These are phyloP conservation scores for Pomacea maculata DNA, from an alignment of 1,140 invertebrate genomes.

Conservation along the genomic window DNA sequence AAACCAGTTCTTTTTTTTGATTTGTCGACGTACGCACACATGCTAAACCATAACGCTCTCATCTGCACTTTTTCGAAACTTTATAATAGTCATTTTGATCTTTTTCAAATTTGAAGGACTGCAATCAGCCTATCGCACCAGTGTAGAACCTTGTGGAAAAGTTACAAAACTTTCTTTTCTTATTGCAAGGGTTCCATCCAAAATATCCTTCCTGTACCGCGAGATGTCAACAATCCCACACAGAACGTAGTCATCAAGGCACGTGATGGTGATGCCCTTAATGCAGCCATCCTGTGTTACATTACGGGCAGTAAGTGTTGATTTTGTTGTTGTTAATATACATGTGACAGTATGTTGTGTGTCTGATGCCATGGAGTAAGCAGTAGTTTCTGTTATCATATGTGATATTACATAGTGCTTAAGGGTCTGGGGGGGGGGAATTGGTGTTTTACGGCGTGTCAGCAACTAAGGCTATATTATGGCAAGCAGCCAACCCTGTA, in stretches of 20 bases:
- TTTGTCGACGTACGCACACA: background rate
- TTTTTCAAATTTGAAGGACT: background rate
- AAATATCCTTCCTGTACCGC: conserved; percentile 8
- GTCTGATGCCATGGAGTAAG: too few species aligned
- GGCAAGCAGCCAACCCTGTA: too few species aligned
- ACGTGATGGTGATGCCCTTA: conserved; percentile 34
- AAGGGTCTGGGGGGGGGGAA: too few species aligned
- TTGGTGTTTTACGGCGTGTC: too few species aligned
- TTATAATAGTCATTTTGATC: background rate
- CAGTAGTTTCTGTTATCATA: too few species aligned
- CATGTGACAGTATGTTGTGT: background rate
- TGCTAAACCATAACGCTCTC: background rate
- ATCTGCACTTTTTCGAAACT: background rate
- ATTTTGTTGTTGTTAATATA: background rate
- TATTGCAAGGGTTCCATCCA: background rate
- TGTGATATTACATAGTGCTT: too few species aligned
- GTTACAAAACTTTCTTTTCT: background rate
- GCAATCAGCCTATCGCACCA: background rate
- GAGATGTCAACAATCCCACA: background rate
- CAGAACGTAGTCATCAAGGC: conserved; percentile 12
- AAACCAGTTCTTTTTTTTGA: background rate
- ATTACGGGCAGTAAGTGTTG: conserved; percentile 24
- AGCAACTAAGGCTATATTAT: too few species aligned
- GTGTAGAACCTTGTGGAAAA: background rate
- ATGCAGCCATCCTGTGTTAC: conserved; percentile 22